Evolutionary conservation across 2,888 invertebrate genomes (phyloP).

Genomic region (Abscondita cerata): DNA sequence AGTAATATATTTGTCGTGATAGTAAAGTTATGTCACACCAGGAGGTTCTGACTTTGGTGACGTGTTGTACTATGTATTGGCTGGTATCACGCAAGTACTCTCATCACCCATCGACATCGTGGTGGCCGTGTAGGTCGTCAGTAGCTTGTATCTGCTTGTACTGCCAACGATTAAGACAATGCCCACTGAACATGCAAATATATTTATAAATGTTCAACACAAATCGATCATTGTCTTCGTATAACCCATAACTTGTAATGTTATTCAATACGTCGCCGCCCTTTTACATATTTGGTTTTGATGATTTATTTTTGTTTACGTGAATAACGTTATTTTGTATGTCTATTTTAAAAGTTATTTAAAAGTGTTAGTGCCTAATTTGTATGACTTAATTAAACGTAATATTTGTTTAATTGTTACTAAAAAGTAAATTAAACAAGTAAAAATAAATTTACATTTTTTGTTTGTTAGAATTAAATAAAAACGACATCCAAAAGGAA

Average conservation of each 20-base stretch:
- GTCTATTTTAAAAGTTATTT: too few species aligned
- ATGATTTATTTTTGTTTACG: too few species aligned
- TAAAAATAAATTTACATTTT: too few species aligned
- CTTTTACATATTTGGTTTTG: background rate
- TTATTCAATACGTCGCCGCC: too few species aligned
- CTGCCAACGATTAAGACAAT: slow-evolving; percentile 35
- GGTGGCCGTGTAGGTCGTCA: slow-evolving; percentile 35
- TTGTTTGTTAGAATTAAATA: too few species aligned
- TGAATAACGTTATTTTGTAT: too few species aligned
- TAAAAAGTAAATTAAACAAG: too few species aligned
- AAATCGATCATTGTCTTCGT: slow-evolving; percentile 21
- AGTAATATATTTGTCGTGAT: slow-evolving; percentile 20
- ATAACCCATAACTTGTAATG: slow-evolving; percentile 11
- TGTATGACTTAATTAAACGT: too few species aligned
- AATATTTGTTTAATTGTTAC: too few species aligned
- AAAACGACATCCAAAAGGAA: too few species aligned
- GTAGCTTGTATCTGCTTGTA: slow-evolving; percentile 36
- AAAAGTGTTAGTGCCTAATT: too few species aligned
- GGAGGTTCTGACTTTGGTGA: slow-evolving; percentile 27
- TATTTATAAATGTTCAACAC: slow-evolving; percentile 16
- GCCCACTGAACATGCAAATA: slow-evolving; percentile 36
- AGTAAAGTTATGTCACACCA: slow-evolving; percentile 18
- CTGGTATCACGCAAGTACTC: slow-evolving; percentile 29
- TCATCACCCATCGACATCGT: slow-evolving; percentile 30
- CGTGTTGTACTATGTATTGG: slow-evolving; percentile 30